Percentiles rank a stretch among this genome's conserved stretches.
Evolutionary conservation across 2,888 invertebrate species (phyloP).

Genomic region (Tridacna gigas): DNA sequence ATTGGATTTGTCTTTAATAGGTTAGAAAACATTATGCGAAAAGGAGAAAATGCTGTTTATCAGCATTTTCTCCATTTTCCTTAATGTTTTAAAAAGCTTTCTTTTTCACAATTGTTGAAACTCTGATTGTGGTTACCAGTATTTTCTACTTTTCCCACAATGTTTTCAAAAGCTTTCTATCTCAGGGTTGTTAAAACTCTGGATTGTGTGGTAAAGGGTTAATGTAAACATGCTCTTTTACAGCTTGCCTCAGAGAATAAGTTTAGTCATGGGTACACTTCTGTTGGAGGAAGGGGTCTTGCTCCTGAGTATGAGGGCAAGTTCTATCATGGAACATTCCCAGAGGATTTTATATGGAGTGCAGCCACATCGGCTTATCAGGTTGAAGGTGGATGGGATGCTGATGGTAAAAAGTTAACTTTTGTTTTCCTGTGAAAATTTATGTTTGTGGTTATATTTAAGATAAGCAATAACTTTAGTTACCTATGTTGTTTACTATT

Average conservation of each 20-base stretch:
- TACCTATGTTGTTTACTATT: too few relatives aligned
- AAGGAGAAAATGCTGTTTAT: too few relatives aligned
- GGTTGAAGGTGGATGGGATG: conserved; percentile 89
- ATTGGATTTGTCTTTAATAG: too few relatives aligned
- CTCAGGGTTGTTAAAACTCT: neutral
- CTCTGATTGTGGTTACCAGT: neutral
- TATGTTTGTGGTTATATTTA: too few relatives aligned
- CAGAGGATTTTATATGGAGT: conserved; percentile 81
- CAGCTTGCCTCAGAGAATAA: conserved; percentile 70
- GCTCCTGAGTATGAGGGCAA: conserved; percentile 43
- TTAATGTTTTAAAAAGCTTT: neutral
- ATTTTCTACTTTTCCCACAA: neutral
- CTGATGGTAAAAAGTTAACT: conserved; percentile 85
- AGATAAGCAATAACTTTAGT: too few relatives aligned
- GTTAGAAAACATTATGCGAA: too few relatives aligned
- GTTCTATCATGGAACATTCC: conserved; percentile 71
- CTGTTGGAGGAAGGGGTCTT: conserved; percentile 61
- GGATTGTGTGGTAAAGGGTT: neutral
- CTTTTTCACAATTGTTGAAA: neutral
- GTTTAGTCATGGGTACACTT: conserved; percentile 58
- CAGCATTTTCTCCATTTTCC: neutral
- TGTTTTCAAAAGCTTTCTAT: neutral
- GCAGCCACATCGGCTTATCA: conserved; percentile 87
- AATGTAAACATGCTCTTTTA: neutral
- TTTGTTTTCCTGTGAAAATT: too few relatives aligned